phyloP scores from a whole-genome alignment of 2,797 vertebrate genomes.

The Eulemur rubriventer region DNA sequence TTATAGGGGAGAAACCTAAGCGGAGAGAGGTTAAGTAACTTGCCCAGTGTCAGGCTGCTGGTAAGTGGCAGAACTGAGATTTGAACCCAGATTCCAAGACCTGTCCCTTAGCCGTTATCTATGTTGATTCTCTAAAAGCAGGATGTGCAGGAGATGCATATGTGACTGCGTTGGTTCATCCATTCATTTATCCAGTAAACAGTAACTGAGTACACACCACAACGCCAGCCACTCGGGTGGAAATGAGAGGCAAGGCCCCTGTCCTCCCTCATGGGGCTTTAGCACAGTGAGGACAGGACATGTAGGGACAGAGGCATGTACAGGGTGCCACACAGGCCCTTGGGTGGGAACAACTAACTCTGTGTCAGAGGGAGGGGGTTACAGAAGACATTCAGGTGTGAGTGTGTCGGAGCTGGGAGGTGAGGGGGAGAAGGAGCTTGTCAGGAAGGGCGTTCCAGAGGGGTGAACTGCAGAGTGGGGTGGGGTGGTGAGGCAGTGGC shows the following conservation, averaged over 20 bases:
- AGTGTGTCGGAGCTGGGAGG: background rate
- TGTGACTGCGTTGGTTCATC: background rate
- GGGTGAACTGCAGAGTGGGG: background rate
- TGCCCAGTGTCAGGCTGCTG: background rate
- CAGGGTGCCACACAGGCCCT: background rate
- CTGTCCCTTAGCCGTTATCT: background rate
- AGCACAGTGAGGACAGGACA: background rate
- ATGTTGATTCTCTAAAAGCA: background rate
- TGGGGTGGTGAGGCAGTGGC: background rate
- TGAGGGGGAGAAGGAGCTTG: background rate
- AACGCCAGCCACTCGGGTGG: background rate
- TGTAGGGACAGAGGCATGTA: background rate
- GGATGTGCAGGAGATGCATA: background rate
- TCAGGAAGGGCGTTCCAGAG: background rate
- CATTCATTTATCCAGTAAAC: background rate
- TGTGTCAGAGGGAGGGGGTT: too few species aligned
- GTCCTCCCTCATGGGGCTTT: background rate
- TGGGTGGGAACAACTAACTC: background rate
- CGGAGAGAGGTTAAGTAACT: background rate
- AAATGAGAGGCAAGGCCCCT: background rate
- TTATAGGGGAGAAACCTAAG: background rate
- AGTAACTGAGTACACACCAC: background rate
- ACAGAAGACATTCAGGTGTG: background rate
- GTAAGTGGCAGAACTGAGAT: background rate
- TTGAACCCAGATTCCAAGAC: background rate